Conservation (phyloP, 1,140 invertebrate species). For the Heliothis virescens region DNA sequence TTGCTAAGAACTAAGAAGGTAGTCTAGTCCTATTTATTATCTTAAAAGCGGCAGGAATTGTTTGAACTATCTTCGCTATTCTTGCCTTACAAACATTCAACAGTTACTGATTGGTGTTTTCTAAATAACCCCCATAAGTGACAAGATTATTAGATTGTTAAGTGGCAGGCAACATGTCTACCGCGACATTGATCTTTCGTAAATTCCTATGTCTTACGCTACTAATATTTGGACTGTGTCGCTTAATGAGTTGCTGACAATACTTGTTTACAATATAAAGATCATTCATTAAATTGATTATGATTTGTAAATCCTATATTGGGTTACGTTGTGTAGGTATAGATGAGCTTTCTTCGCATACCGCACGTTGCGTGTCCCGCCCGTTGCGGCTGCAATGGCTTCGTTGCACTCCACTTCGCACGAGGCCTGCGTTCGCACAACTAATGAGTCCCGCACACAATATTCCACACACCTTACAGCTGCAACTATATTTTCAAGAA, state of each 20-base stretch:
- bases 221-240: no score
- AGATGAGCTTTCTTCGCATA: slow-evolving; percentile 80
- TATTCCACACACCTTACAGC: slow-evolving; percentile 30
- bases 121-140: no score
- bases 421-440: slow-evolving; percentile 58
- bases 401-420: slow-evolving; percentile 77
- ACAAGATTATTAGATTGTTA: no score
- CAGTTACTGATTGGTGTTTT: no score
- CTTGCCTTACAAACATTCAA: no score
- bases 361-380: slow-evolving; percentile 67
- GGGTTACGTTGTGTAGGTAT: slow-evolving; percentile 47
- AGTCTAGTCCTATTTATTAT: no score
- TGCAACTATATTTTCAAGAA: slow-evolving; percentile 1
- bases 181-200: no score
- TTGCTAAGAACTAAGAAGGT: no score
- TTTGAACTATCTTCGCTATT: no score
- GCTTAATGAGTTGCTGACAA: neutral
- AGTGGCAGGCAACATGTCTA: no score
- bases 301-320: slow-evolving; percentile 13
- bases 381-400: slow-evolving; percentile 58
- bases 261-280: neutral
- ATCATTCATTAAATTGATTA: neutral
- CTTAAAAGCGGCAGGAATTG: no score
- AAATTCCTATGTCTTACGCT: no score
- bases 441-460: slow-evolving; percentile 47